Base-by-base conservation (phyloP, 1,140 invertebrate species). In the Helicoverpa armigera region DNA sequence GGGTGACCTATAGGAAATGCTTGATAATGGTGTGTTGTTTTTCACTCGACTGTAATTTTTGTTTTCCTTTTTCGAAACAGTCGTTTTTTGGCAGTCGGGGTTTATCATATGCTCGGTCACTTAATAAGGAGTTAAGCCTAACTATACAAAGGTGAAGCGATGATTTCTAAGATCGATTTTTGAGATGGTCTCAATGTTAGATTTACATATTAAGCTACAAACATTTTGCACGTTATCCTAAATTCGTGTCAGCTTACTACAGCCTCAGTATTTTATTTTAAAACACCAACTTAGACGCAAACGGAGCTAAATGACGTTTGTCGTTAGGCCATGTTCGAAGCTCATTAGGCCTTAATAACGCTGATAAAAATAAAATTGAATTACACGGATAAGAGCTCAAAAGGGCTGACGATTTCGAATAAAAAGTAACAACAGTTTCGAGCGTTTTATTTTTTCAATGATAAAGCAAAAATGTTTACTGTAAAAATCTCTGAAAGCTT, bases 291-390 rank as follows among this genome's bases (percentile, higher is more conserved):
- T 50, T 69, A 69, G 67, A 12, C 67, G 67, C 14, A 31, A 53
- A 29, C 67, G 67, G n/a, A 53, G 67, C 67, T 70, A 70, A 70
- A 70, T 70, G 67, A 70, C 67, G 18, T 70, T 53, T 70, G 67
- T 70, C 67, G 67, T 70, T 70, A 70, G 67, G 48, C 50, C 50
- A 29, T 53, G 67, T 67, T 67, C 67, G n/a, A 70, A 70, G 16
- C 50, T 70, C 67, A 18, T 70, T 70, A 53, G 50, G 16, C 67
- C 67, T 53, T 53, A 70, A 70, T 53, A 70, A 70, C 29, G 23
- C 50, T 53, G 67, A 70, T 53, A 70, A 70, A 69, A 70, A 70
- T 53, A 70, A 67, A 67, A 67, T 67, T 67, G 63, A 70, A 53
- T 70, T 70, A 70, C 67, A 70, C 67, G 67, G 67, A 70, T 53